These are phyloP conservation scores for Sebastolobus alascanus DNA, from an alignment of 2,797 vertebrate species.

Conservation along the genomic window DNA sequence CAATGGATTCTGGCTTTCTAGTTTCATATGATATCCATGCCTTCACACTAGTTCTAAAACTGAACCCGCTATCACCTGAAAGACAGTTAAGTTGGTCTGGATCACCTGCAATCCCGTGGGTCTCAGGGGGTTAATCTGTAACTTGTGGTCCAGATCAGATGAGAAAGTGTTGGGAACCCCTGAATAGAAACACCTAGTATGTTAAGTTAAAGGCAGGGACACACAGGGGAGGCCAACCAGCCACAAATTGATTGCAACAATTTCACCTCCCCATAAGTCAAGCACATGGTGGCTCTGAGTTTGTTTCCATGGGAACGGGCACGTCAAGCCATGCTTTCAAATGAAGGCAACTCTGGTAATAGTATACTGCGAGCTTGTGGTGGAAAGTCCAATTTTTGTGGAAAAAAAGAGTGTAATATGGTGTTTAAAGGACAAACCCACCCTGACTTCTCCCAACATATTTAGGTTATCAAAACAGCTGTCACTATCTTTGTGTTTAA, in stretches of 20 bases:
- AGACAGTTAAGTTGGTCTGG: too few species aligned
- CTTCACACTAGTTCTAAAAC: too few species aligned
- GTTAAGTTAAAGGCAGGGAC: background rate
- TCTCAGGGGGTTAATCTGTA: too few species aligned
- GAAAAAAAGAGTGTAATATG: background rate
- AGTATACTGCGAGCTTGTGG: background rate
- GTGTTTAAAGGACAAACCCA: background rate
- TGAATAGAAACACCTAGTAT: background rate
- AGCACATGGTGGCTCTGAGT: slow-evolving; percentile 34
- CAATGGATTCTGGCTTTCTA: too few species aligned
- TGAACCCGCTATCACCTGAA: too few species aligned
- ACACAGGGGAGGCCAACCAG: slow-evolving; percentile 37
- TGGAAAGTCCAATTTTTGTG: background rate
- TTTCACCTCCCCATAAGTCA: slow-evolving; percentile 50
- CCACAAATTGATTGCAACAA: slow-evolving; percentile 57
- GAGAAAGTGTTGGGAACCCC: background rate
- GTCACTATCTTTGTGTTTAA: background rate
- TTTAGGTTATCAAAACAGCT: background rate
- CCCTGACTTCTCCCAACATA: background rate
- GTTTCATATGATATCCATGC: too few species aligned
- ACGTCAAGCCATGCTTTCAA: slow-evolving; percentile 32
- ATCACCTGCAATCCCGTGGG: too few species aligned
- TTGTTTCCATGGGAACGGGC: slow-evolving; percentile 63
- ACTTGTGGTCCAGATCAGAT: background rate
- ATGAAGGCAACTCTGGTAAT: slow-evolving; percentile 14